A percentile compares a stretch with the other conserved stretches of the same genome.
These are phyloP conservation scores for Meloe dianella DNA, from an alignment of 2,888 invertebrate genomes.

Conservation along the genomic window DNA sequence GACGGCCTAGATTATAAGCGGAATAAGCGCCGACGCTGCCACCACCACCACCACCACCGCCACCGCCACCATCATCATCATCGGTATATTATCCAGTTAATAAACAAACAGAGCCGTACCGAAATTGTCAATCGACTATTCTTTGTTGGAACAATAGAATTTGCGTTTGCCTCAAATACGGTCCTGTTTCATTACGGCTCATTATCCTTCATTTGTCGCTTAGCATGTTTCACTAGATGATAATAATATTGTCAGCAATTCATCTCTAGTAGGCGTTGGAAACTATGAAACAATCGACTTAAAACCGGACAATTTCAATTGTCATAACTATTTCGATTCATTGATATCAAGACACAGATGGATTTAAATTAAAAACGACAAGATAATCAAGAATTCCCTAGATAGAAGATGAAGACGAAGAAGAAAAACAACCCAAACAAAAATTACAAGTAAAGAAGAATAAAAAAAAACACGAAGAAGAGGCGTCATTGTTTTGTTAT, in stretches of 20 bases:
- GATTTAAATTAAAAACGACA: slow-evolving; percentile 5
- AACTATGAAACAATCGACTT: slow-evolving; percentile 22
- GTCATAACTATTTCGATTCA: slow-evolving; percentile 4
- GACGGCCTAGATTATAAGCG: slow-evolving; percentile 44
- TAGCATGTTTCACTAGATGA: slow-evolving; percentile 22
- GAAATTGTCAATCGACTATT: background rate
- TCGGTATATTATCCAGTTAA: slow-evolving; percentile 30
- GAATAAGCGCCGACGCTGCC: slow-evolving; percentile 14
- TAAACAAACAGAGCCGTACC: slow-evolving; percentile 6
- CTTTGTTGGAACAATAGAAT: too few relatives aligned
- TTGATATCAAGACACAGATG: background rate
- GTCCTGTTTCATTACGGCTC: slow-evolving; percentile 16
- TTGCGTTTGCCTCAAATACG: background rate
- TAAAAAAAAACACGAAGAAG: background rate
- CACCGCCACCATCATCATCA: slow-evolving; percentile 12
- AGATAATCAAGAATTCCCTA: background rate
- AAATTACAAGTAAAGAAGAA: too few relatives aligned
- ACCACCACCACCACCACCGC: background rate
- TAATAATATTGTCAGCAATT: slow-evolving; percentile 27
- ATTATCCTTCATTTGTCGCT: slow-evolving; percentile 30
- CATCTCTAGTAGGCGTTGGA: slow-evolving; percentile 27
- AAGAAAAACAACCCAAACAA: background rate
- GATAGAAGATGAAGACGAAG: background rate
- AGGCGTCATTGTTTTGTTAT: slow-evolving; percentile 7
- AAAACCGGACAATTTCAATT: slow-evolving; percentile 18